Base-by-base conservation (phyloP, 2,113 vertebrate species). In the Hoplias malabaricus region DNA sequence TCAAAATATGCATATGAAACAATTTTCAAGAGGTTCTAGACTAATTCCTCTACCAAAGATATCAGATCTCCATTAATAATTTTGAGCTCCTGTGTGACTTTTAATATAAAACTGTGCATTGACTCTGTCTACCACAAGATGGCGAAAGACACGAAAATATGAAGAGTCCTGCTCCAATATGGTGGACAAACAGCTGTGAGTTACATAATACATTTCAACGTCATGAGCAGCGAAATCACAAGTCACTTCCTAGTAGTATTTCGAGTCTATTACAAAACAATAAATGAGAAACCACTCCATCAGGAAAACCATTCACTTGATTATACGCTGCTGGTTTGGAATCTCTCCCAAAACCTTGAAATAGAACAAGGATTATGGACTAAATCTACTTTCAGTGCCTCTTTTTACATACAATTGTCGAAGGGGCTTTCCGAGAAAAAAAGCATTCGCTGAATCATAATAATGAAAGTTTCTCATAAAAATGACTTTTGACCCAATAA, bases 91-190 rank as follows among this genome's bases (percentile, higher is more conserved):
- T n/a, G n/a, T n/a, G n/a, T 53, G 16, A 9, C 53, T 25, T 34
- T 8, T 3, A 34, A 9, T n/a, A 6, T 5, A 10, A n/a, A 9
- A 14, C 25, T 25, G 3, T 65, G 57, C 31, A 62, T 36, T 67
- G 33, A 27, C 34, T 9, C 34, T 27, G 0, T 68, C 78, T 70
- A 56, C 81, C 88, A 89, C 83, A 81, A 88, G 86, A 68, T 84
- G 89, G 86, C 16, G 66, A 23, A 14, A 38, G 31, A 29, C 33
- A n/a, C 29, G 14, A 25, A 80, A 38, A 76, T 72, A 69, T 40
- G 25, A 23, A 48, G 19, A 36, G 59, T 10, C 33, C 29, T 19
- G 1, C 1, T 9, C 31, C 59, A 63, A 36, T 16, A 63, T 36
- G 19, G 11, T 34, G 3, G 16, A 36, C 23, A 63, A n/a, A 63